Base-by-base conservation (phyloP, 2,888 invertebrate genomes). In the Tanypteryx hageni region DNA sequence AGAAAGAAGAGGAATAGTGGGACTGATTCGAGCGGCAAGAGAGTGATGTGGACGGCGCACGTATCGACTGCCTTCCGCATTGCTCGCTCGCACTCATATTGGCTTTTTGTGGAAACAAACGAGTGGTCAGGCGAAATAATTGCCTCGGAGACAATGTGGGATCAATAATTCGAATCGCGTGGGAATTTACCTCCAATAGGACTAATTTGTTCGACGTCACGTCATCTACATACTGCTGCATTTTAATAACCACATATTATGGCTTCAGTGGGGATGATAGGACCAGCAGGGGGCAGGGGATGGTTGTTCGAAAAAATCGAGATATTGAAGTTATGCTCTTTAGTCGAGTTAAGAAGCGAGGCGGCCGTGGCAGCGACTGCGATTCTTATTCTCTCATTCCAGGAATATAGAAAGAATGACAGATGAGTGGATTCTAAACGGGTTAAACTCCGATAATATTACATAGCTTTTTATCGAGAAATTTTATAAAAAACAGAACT, bases 151-250 rank as follows among this genome's bases (percentile, higher is more conserved):
- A 68, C 68, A n/a, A 68, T 68, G 68, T 9, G 68, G n/a, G n/a
- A 68, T 68, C 68, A n/a, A 68, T 68, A 68, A 68, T 68, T 68
- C n/a, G 68, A 68, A 68, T 68, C 68, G 18, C 68, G 22, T 68
- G 68, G 68, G 68, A 68, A 22, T 68, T n/a, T 68, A 18, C 22
- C 68, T n/a, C 68, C 68, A 68, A 68, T 68, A 68, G 68, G 7
- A 22, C 68, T 68, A 68, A 68, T 68, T 68, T 68, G 68, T 68
- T 68, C 68, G 22, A 22, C 5, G 68, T 22, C 13, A 22, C 68
- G 68, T 68, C 68, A 68, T 68, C n/a, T 68, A 68, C 68, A 68
- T 68, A n/a, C 68, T 22, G 22, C 68, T 68, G 68, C 68, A 68
- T 68, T 68, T 68, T 68, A 68, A 68, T 68, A 68, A 68, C 68